Base-by-base conservation (phyloP, 2,888 invertebrate genomes). In the Pachymerium ferrugineum region DNA sequence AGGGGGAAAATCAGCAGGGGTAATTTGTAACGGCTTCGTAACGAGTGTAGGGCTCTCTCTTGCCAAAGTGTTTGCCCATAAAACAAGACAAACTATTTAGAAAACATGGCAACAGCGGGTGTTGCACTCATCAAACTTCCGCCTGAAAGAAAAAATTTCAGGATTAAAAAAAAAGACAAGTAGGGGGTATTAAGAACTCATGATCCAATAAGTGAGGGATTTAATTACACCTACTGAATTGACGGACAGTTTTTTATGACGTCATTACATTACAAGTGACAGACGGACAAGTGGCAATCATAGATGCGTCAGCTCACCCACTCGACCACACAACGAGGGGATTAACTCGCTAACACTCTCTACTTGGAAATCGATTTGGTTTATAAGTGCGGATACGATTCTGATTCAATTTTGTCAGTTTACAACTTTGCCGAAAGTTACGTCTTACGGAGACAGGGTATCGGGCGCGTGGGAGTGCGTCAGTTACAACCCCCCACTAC, bases 21-120 rank as follows among this genome's bases (percentile, higher is more conserved):
- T 47, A 47, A 47, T 47, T 47, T 47, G 47, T 47, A 47, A 47
- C 47, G 47, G 47, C 47, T 47, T 47, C 47, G 47, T 47, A 47
- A 47, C 47, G 47, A 47, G 47, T 47, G 47, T 47, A 47, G 47
- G 16, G 19, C 47, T 19, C 47, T 47, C 47, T 47, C 47, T 6
- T 2, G 10, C 14, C 47, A 8, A 47, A 47, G 47, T 47, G 47
- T 47, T 47, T 47, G 47, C 47, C 19, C 16, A 47, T 47, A 47
- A 47, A 47, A 47, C 47, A 47, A 47, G 47, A 47, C 47, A 47
- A 47, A 47, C 47, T 47, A 47, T 47, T 47, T 47, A 47, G n/a
- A 47, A 47, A 47, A 47, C 10, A 47, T 19, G 16, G 47, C 16
- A 19, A 6, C 47, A 8, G 6, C 2, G 8, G 3, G 16, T 47